These are phyloP conservation scores for Aspiorhynchus laticeps DNA, from an alignment of 2,113 vertebrate species.

Conservation along the genomic window DNA sequence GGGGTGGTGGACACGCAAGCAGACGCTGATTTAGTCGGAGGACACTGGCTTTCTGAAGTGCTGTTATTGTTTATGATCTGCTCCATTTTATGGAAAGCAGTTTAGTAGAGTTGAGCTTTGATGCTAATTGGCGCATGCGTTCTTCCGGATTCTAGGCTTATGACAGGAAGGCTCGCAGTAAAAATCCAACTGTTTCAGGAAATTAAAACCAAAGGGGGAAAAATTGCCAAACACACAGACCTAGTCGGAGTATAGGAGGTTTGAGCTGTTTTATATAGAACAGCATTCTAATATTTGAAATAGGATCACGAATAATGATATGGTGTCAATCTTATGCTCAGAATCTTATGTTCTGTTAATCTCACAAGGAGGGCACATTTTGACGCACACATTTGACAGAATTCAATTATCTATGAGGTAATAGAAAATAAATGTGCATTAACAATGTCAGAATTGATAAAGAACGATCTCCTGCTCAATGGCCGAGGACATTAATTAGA, in stretches of 20 bases:
- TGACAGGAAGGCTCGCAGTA: conserved; percentile 98
- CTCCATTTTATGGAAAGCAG: conserved; percentile 97
- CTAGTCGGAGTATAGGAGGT: conserved; percentile 75
- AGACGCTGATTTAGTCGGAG: conserved; percentile 70
- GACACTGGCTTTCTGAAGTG: conserved; percentile 82
- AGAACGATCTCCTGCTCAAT: conserved; percentile 49
- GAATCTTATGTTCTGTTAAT: conserved; percentile 53
- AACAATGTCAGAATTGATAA: conserved; percentile 51
- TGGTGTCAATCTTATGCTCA: conserved; percentile 52
- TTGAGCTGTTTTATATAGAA: conserved; percentile 59
- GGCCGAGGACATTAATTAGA: conserved; percentile 59
- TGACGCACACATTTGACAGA: conserved; percentile 54
- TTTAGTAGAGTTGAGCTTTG: conserved; percentile 90
- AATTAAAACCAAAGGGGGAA: conserved; percentile 92
- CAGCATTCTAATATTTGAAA: conserved; percentile 55
- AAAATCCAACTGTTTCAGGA: conserved; percentile 97
- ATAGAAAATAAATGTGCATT: conserved; percentile 58
- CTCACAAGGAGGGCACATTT: conserved; percentile 3
- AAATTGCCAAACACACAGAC: conserved; percentile 83
- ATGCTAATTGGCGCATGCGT: conserved; percentile 99
- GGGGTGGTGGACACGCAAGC: conserved; percentile 38
- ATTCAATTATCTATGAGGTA: conserved; percentile 40
- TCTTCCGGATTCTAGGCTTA: conserved; percentile 93
- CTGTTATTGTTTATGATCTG: conserved; percentile 96
- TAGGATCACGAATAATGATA: conserved; percentile 66